phyloP scores from a whole-genome alignment of 2,113 vertebrate genomes.

The Procapra przewalskii region DNA sequence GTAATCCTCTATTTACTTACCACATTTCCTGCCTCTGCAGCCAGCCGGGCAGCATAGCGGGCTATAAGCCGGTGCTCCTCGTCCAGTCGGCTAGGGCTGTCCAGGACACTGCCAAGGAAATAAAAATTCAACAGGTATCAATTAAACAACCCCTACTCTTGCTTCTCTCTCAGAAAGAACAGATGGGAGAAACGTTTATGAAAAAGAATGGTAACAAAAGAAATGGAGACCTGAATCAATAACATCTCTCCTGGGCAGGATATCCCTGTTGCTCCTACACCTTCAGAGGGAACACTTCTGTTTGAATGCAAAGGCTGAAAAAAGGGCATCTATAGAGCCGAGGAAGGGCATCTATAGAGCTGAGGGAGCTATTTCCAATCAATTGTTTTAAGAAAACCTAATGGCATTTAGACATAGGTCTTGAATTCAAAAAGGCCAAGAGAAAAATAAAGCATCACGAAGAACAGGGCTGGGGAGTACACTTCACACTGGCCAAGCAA shows the following conservation, averaged over 20 bases:
- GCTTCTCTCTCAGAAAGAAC: not conserved
- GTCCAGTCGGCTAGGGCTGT: conserved; percentile 93
- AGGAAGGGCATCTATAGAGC: not conserved
- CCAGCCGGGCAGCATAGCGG: conserved; percentile 92
- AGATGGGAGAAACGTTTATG: not conserved
- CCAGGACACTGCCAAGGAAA: conserved; percentile 85
- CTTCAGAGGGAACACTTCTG: not conserved
- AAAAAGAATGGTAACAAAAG: not conserved
- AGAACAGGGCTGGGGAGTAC: not conserved
- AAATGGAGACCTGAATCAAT: not conserved
- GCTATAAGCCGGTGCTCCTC: conserved; percentile 96
- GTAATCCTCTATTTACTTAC: conserved; percentile 79
- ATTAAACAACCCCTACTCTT: not conserved
- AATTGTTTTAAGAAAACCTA: not conserved
- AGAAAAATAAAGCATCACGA: not conserved
- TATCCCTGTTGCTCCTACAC: not conserved
- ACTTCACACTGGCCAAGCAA: not conserved
- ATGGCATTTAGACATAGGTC: not conserved
- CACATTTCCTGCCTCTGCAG: conserved; percentile 91
- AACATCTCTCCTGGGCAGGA: not conserved
- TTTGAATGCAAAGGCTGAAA: not conserved
- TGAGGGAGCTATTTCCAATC: not conserved
- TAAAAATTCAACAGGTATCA: conserved; percentile 40
- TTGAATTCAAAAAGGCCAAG: not conserved
- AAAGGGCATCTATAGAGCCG: not conserved